These are phyloP conservation scores for Pseudopleuronectes americanus DNA, from an alignment of 2,797 vertebrate species.

Conservation along the genomic window DNA sequence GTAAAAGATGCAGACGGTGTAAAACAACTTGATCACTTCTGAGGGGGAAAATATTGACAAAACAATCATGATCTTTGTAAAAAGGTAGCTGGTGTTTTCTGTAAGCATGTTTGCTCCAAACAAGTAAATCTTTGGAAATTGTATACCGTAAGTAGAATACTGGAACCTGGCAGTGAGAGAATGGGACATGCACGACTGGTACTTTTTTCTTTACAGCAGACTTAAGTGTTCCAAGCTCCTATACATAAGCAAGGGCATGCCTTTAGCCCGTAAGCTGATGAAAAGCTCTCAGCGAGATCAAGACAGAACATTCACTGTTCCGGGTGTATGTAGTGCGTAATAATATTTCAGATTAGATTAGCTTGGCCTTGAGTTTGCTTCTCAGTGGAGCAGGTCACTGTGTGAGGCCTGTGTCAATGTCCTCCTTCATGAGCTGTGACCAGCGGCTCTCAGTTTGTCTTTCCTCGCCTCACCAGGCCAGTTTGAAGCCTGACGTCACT, in stretches of 20 bases:
- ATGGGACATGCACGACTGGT: neutral
- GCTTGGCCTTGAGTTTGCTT: constrained; percentile 32
- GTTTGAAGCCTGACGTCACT: constrained; percentile 45
- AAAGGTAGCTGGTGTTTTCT: constrained; percentile 61
- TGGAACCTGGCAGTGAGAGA: constrained; percentile 8
- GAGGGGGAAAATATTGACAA: constrained; percentile 58
- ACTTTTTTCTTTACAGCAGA: constrained; percentile 5
- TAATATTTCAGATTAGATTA: constrained; percentile 39
- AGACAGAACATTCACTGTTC: neutral
- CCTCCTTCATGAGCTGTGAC: constrained; percentile 40
- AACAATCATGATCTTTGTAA: constrained; percentile 69
- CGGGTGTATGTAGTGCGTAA: neutral
- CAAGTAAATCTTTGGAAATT: constrained; percentile 42
- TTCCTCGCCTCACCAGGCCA: constrained; percentile 55
- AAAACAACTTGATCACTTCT: constrained; percentile 17
- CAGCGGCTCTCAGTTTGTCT: constrained; percentile 35
- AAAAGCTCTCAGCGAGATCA: neutral
- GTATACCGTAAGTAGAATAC: neutral
- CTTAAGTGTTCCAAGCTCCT: constrained; percentile 9
- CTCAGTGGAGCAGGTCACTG: constrained; percentile 36
- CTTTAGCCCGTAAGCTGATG: neutral
- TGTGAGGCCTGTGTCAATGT: constrained; percentile 38
- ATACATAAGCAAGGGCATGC: neutral
- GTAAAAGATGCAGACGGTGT: constrained; percentile 16
- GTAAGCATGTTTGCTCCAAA: constrained; percentile 76